phyloP scores from a whole-genome alignment of 53 echinoderm and acorn worm genomes.

The Antedon mediterranea region DNA sequence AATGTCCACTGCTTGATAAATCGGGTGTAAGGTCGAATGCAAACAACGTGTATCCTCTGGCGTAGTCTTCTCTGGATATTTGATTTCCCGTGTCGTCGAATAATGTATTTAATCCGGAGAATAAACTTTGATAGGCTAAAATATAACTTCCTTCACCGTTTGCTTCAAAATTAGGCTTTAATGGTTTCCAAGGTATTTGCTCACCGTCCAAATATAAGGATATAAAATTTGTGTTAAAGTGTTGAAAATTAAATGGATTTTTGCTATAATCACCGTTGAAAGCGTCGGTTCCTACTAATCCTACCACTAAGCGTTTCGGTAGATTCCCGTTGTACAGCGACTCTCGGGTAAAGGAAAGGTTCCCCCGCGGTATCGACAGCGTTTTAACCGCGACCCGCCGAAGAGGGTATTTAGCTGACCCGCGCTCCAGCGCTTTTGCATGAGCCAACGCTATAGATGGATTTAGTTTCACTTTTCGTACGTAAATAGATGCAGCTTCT shows the following conservation, averaged over 20 bases:
- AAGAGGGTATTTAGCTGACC: conserved; percentile 48
- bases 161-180: conserved; percentile 6
- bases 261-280: conserved; percentile 4
- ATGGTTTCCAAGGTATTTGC: too few species aligned
- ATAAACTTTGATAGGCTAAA: too few species aligned
- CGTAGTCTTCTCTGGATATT: conserved; percentile 12
- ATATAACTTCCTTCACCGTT: conserved; percentile 10
- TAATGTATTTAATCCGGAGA: too few species aligned
- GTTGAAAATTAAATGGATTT: conserved; percentile 31
- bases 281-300: conserved; percentile 14
- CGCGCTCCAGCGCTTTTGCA: too few species aligned
- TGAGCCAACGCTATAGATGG: conserved; percentile 34
- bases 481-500: conserved; percentile 18
- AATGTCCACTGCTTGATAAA: background rate
- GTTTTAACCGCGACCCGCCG: conserved; percentile 36
- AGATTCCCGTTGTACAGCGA: conserved; percentile 40
- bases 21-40: too few species aligned
- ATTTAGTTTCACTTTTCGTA: conserved; percentile 39
- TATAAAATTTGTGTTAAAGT: too few species aligned
- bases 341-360: conserved; percentile 32
- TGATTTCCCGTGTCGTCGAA: too few species aligned
- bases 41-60: background rate
- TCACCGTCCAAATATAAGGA: too few species aligned
- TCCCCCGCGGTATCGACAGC: conserved; percentile 34
- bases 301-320: too few species aligned